A percentile compares a stretch with the other conserved stretches of the same genome.
phyloP scores from a whole-genome alignment of 2,113 vertebrate species.

The Mirza zaza region DNA sequence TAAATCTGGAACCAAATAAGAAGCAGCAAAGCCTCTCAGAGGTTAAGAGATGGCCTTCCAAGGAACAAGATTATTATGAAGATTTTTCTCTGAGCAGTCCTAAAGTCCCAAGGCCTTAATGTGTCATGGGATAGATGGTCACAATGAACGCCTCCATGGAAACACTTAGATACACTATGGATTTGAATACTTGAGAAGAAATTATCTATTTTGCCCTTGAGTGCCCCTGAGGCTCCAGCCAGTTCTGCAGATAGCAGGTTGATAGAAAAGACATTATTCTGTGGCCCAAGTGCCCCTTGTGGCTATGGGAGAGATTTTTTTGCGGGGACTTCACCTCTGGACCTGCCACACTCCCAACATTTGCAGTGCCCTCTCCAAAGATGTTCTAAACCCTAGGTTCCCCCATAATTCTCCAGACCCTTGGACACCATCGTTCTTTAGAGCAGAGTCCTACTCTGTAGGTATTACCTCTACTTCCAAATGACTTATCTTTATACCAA shows the following conservation, averaged over 20 bases:
- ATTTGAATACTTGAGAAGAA: conserved; percentile 14
- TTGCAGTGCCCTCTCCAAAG: not conserved
- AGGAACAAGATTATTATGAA: not conserved
- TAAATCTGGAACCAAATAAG: not conserved
- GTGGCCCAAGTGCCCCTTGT: not conserved
- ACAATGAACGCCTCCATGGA: not conserved
- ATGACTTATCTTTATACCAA: not conserved
- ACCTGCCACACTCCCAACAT: not conserved
- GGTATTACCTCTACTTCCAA: not conserved
- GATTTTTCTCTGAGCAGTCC: not conserved
- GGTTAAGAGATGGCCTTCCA: not conserved
- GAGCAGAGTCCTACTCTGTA: not conserved
- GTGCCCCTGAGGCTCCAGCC: not conserved
- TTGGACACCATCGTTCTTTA: not conserved
- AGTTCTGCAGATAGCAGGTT: not conserved
- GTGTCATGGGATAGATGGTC: not conserved
- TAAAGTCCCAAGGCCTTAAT: not conserved
- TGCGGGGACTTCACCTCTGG: not conserved
- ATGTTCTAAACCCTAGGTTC: not conserved
- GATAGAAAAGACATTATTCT: not conserved
- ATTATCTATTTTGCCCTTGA: not conserved
- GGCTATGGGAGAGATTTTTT: not conserved
- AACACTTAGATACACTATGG: not conserved
- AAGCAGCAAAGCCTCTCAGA: conserved; percentile 11
- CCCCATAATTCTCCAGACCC: not conserved